Conservation (phyloP, 2,113 vertebrate genomes). For the Phylloscopus whistleri region DNA sequence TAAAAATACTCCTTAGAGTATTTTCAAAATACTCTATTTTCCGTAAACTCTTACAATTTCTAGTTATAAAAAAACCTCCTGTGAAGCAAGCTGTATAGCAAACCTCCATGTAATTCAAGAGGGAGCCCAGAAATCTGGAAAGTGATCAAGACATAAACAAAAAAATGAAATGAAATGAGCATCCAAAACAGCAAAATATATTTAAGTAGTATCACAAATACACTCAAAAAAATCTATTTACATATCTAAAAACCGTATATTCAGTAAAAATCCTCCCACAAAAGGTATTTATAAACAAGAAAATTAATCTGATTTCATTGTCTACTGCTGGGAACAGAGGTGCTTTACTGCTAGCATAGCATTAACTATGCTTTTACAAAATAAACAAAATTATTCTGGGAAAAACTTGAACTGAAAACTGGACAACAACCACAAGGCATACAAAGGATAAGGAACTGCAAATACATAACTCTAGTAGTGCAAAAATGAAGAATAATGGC, state of each 20-base stretch:
- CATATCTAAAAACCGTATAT: background rate
- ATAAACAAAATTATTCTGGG: background rate
- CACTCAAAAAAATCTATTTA: background rate
- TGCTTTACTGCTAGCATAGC: background rate
- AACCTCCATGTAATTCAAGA: background rate
- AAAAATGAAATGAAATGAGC: constrained; percentile 29
- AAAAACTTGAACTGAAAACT: background rate
- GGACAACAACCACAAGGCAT: background rate
- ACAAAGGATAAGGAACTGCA: background rate
- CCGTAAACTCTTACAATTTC: background rate
- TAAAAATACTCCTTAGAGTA: background rate
- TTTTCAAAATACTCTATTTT: background rate
- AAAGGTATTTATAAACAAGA: background rate
- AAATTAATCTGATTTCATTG: background rate
- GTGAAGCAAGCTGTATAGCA: background rate
- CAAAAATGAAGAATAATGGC: constrained; percentile 43
- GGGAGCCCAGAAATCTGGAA: background rate
- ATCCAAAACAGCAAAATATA: constrained; percentile 50
- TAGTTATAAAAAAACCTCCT: background rate
- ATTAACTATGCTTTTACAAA: background rate
- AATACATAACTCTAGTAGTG: background rate
- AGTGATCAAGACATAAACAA: background rate
- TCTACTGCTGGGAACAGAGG: background rate
- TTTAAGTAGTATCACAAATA: constrained; percentile 48
- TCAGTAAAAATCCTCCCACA: constrained; percentile 17